Evolutionary conservation across 2,888 invertebrate species (phyloP).

Genomic region (Drosophila hawaiiensis): DNA sequence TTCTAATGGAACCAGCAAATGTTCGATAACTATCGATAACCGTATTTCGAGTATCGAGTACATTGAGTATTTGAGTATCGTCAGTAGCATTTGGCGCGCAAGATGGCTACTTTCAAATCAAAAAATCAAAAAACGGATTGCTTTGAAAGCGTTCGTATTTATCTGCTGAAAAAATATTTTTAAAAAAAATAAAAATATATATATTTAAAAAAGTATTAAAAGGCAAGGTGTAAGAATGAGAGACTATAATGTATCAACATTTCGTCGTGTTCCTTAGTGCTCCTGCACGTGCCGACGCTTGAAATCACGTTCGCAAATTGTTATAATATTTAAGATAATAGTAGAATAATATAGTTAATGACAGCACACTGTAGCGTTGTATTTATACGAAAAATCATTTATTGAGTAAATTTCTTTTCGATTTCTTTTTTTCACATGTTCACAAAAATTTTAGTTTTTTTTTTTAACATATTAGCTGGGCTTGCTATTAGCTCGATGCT

Average conservation of each 20-base stretch:
- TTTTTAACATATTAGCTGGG: slow-evolving; percentile 42
- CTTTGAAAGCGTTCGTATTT: neutral
- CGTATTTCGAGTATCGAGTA: neutral
- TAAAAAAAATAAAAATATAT: neutral
- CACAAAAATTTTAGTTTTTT: slow-evolving; percentile 40
- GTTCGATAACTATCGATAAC: neutral
- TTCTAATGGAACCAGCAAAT: neutral
- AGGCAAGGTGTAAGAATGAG: neutral
- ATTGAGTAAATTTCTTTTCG: slow-evolving; percentile 76
- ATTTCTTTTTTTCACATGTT: slow-evolving; percentile 57
- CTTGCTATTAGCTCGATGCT: slow-evolving; percentile 38
- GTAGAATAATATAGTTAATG: neutral
- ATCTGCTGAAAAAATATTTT: neutral
- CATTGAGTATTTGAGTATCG: neutral
- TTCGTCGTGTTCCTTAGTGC: too few species aligned
- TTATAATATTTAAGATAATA: neutral
- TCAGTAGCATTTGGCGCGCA: neutral
- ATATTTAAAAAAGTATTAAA: neutral
- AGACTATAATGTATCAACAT: neutral
- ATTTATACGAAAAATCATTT: slow-evolving; percentile 77
- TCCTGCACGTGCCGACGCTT: neutral
- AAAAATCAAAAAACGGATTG: neutral
- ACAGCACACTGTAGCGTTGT: neutral
- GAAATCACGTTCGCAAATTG: neutral
- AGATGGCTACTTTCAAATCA: neutral